These are phyloP conservation scores for Sanderia malayensis DNA, from an alignment of 30 jellyfish, hydroid and myxozoan species.

Conservation along the genomic window DNA sequence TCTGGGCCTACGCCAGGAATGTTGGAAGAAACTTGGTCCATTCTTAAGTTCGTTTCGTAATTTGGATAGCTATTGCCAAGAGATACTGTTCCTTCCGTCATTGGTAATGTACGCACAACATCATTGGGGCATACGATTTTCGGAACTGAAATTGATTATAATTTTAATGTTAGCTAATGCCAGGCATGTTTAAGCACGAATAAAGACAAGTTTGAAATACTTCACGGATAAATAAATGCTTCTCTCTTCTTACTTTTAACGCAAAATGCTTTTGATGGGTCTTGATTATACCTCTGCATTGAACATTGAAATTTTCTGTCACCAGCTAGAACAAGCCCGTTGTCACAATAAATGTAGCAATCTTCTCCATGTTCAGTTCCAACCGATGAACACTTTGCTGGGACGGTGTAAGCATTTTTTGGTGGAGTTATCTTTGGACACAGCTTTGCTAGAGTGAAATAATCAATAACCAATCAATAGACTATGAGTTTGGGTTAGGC, in stretches of 20 bases:
- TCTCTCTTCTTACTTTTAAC: slow-evolving; percentile 45
- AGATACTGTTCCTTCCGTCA: slow-evolving; percentile 26
- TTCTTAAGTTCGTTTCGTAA: slow-evolving; percentile 35
- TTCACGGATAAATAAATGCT: too few species aligned
- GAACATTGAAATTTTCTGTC: slow-evolving; percentile 39
- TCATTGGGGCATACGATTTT: slow-evolving; percentile 68
- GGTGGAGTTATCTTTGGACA: slow-evolving; percentile 54
- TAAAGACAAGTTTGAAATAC: too few species aligned
- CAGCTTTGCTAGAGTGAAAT: slow-evolving; percentile 35
- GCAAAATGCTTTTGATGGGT: slow-evolving; percentile 41
- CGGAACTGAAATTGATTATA: slow-evolving; percentile 57
- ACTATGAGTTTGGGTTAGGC: too few species aligned
- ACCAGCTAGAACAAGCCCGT: slow-evolving; percentile 55
- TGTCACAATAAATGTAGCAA: slow-evolving; percentile 67
- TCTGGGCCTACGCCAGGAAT: slow-evolving; percentile 50
- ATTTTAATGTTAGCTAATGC: too few species aligned
- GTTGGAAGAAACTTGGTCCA: slow-evolving; percentile 39
- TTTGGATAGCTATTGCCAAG: slow-evolving; percentile 51
- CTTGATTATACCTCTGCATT: slow-evolving; percentile 48
- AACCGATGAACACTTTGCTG: slow-evolving; percentile 47
- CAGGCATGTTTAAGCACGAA: too few species aligned
- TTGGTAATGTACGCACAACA: slow-evolving; percentile 38
- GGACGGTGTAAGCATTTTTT: slow-evolving; percentile 48
- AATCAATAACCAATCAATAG: too few species aligned
- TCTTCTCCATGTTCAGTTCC: slow-evolving; percentile 62